Conservation (phyloP, 2,888 invertebrate genomes). For the Cantharis lateralis region DNA sequence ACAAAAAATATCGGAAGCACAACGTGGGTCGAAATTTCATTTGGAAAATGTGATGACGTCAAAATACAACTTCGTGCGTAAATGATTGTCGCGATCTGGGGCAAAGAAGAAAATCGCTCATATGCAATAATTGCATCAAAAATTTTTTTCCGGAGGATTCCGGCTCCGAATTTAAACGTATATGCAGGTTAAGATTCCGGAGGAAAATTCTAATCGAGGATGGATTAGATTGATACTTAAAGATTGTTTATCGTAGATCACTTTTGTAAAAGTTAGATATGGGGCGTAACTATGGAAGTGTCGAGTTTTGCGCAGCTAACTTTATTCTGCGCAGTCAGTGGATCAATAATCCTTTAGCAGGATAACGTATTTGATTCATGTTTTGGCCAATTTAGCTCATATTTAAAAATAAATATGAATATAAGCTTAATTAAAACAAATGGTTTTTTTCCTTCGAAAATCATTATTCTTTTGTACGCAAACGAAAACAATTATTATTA, state of each 20-base stretch:
- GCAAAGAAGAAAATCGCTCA: not conserved
- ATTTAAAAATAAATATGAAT: slow-evolving; percentile 1
- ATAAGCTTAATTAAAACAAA: not conserved
- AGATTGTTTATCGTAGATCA: slow-evolving; percentile 12
- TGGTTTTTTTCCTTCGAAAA: not conserved
- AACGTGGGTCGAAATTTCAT: not conserved
- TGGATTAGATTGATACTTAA: not conserved
- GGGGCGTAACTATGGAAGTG: slow-evolving; percentile 22
- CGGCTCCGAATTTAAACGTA: not conserved
- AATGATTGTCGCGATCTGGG: not conserved
- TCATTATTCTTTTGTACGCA: not conserved
- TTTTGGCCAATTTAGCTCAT: not conserved
- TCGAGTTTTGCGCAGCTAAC: not conserved
- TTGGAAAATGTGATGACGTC: not conserved
- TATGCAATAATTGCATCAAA: not conserved
- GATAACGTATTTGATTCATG: slow-evolving; percentile 11
- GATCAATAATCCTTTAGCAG: slow-evolving; percentile 27
- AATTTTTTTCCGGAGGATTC: not conserved
- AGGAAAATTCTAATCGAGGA: not conserved
- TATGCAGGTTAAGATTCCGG: not conserved
- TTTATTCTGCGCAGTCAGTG: slow-evolving; percentile 22
- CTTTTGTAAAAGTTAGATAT: slow-evolving; percentile 15
- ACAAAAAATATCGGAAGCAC: not conserved
- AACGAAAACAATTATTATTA: not conserved
- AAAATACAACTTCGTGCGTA: not conserved